Base-by-base conservation (phyloP, 2,113 vertebrate genomes). In the Psephotus haematonotus region DNA sequence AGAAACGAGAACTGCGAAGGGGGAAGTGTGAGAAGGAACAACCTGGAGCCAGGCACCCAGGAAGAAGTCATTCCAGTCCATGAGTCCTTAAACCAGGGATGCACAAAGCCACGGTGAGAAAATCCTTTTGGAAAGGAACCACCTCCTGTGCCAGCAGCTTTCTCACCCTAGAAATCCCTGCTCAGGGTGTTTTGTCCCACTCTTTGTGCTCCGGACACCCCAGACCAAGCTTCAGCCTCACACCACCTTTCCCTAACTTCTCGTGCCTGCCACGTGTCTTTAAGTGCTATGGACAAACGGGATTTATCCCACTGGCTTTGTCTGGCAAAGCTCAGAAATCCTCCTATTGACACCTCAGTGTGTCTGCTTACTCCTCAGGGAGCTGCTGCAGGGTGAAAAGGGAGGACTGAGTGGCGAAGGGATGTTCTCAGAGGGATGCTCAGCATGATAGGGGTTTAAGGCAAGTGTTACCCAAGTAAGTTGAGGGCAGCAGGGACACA, bases 271-370 rank as follows among this genome's bases (percentile, higher is more conserved):
- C 79, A 84, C 70, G 67, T 31, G 71, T 70, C 77, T 87, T 9
- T 60, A 96, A 96, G 91, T 85, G 93, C 92, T 94, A 27, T 0
- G 25, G 76, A 25, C 49, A 50, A 71, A 80, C 10, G 8, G 4
- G 1, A 31, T n/a, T 50, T 28, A 13, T 24, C 47, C 15, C 0
- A 0, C 12, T 64, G 65, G 43, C 39, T 89, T n/a, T 70, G 53
- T 10, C n/a, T 43, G 25, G 44, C 4, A 17, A 53, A 84, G 72
- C 68, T 53, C 43, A 43, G 43, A 35, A 86, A 71, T 24, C 72
- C 33, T 86, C 27, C 27, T 8, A 17, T 5, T 3, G 39, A 5
- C 37, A 15, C 3, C 41, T 35, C 12, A 2, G 25, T 0, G 0
- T 17, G 49, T 28, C 59, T 6, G 0, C 20, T 52, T 15, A 4